Percentiles rank a stretch among this genome's conserved stretches.
These are phyloP conservation scores for Gnathonemus echidnorhynchus DNA, from an alignment of 2,113 vertebrate species.

Conservation along the genomic window DNA sequence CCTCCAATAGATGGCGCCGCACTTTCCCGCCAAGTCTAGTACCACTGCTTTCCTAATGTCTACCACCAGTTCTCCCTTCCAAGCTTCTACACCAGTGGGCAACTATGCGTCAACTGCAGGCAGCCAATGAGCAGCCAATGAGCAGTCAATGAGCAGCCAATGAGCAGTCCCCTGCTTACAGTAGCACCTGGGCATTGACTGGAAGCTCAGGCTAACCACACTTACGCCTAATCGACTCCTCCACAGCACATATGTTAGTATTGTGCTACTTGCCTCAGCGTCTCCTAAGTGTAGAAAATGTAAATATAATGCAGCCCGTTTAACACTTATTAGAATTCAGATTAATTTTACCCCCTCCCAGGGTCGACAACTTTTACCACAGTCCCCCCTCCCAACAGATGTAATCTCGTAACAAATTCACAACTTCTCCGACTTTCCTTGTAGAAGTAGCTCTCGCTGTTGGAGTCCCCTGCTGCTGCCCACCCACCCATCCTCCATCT, in stretches of 20 bases:
- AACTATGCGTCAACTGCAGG: not conserved
- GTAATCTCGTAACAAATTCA: not conserved
- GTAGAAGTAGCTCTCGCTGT: not conserved
- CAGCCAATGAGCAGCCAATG: not conserved
- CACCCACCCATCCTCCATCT: not conserved
- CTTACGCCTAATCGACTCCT: not conserved
- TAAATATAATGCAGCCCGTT: not conserved
- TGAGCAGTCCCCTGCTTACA: not conserved
- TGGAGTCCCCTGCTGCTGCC: no score
- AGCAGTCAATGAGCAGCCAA: not conserved
- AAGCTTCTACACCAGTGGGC: not conserved
- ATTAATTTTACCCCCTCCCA: not conserved
- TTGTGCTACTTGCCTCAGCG: not conserved
- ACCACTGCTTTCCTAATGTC: not conserved
- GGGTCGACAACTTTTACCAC: not conserved
- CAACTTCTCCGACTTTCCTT: not conserved
- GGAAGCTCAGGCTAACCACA: not conserved
- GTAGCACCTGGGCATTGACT: not conserved
- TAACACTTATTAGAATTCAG: not conserved
- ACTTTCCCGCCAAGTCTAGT: not conserved
- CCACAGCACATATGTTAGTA: not conserved
- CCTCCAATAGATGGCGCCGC: not conserved
- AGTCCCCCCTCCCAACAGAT: not conserved
- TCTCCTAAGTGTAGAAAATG: not conserved
- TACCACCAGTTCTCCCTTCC: not conserved